phyloP scores from a whole-genome alignment of 1,140 invertebrate species.

The Pectinophora gossypiella region DNA sequence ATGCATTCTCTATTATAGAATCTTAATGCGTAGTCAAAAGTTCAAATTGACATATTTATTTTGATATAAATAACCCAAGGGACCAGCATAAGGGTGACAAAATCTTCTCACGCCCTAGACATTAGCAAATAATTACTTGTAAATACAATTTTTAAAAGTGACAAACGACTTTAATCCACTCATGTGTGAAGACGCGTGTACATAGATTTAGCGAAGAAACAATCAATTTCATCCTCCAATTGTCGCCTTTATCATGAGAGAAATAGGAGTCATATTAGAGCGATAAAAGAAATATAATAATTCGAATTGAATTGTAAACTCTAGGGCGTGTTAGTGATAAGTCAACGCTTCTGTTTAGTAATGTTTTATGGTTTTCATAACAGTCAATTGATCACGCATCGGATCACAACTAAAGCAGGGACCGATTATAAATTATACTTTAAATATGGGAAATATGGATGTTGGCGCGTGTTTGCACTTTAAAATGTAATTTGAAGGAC shows the following conservation, averaged over 20 bases:
- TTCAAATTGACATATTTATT: too few relatives aligned
- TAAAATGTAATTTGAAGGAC: slow-evolving; percentile 31
- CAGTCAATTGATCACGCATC: slow-evolving; percentile 63
- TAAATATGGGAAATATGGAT: slow-evolving; percentile 40
- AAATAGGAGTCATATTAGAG: slow-evolving; percentile 21
- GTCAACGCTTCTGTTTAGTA: slow-evolving; percentile 46
- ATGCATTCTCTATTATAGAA: too few relatives aligned
- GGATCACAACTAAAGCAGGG: slow-evolving; percentile 30
- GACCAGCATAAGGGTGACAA: slow-evolving; percentile 5
- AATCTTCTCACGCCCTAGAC: slow-evolving; percentile 50
- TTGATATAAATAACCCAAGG: too few relatives aligned
- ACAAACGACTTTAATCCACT: slow-evolving; percentile 62
- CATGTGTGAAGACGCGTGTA: slow-evolving; percentile 59
- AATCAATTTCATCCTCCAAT: slow-evolving; percentile 15
- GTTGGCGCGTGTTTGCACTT: slow-evolving; percentile 35
- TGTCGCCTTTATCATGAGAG: background rate
- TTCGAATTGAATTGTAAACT: slow-evolving; percentile 60
- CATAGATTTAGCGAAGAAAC: slow-evolving; percentile 26
- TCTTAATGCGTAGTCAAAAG: too few relatives aligned
- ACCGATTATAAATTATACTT: slow-evolving; percentile 40
- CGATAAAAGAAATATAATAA: slow-evolving; percentile 20
- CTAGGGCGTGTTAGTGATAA: slow-evolving; percentile 46
- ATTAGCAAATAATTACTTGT: slow-evolving; percentile 52
- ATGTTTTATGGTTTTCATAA: slow-evolving; percentile 65
- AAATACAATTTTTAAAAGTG: slow-evolving; percentile 60